Base-by-base conservation (phyloP, 2,113 vertebrate species). In the Nothoprocta pentlandii region DNA sequence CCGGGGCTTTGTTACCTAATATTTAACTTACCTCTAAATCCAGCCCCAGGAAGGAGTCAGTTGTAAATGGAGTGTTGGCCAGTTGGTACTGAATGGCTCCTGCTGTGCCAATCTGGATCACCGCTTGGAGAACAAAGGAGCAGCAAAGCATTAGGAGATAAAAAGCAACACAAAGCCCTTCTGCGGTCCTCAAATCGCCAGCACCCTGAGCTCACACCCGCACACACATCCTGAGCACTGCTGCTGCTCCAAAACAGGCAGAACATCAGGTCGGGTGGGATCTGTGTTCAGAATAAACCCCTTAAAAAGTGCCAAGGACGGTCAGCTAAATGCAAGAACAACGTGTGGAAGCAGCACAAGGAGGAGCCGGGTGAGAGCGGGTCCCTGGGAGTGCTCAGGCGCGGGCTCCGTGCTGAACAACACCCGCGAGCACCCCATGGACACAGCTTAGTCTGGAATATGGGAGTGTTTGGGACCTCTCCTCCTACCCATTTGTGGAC, bases 81-180 rank as follows among this genome's bases (percentile, higher is more conserved):
- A 96, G 84, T 44, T 39, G 78, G 81, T 93, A 96, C 64, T 91
- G 92, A 16, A 96, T 69, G 0, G 63, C 85, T 25, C 96, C 96
- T 14, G 42, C 58, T 0, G 68, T 56, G 4, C 90, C 94, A 0
- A 96, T 58, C 0, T 92, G 94, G 64, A 94, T 26, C 69, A 94
- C 94, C 0, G 36, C 96, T 95, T 2, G 8, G 0, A 2, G 26
- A 11, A 64, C 32, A 46, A 41, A 13, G 6, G 23, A 28, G 44
- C 0, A 0, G 41, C 34, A 53, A 7, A 36, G 2, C 61, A 11
- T 2, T 20, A 9, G 70, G 78, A 20, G 22, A 81, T 1, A 9
- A 44, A 30, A 47, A 39, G 23, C n/a, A 20, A 7, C 69, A 26
- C 41, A 6, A 8, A 25, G 10, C 9, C 6, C 16, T 12, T 12